A percentile compares a stretch with the other conserved stretches of the same genome.
These are phyloP conservation scores for Gonioctena quinquepunctata DNA, from an alignment of 1,140 invertebrate genomes.

Conservation along the genomic window DNA sequence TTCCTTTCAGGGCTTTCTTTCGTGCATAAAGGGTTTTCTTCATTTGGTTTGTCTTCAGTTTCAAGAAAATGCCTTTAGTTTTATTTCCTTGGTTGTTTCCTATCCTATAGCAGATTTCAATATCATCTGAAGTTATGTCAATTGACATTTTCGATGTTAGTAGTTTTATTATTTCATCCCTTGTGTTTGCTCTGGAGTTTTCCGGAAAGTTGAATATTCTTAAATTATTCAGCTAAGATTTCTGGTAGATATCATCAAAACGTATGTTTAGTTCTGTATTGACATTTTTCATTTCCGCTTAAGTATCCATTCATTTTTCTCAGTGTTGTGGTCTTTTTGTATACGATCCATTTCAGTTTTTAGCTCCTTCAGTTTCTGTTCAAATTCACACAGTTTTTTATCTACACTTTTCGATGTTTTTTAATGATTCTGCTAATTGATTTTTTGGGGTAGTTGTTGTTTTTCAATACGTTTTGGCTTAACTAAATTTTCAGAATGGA, in stretches of 20 bases:
- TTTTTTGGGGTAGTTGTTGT: too few species aligned
- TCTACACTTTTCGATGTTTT: too few species aligned
- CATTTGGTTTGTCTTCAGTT: neutral
- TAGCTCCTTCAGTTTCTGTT: neutral
- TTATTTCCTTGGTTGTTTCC: neutral
- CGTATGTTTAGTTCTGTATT: neutral
- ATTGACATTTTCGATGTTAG: neutral
- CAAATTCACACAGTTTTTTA: too few species aligned
- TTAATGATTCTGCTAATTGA: too few species aligned
- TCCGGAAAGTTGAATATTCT: neutral
- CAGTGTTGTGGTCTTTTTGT: neutral
- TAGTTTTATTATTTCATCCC: neutral
- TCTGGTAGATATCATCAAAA: neutral
- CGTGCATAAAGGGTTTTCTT: neutral
- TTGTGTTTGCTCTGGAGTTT: too few species aligned
- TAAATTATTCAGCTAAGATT: neutral
- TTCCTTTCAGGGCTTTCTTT: neutral
- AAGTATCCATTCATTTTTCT: neutral
- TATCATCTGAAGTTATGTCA: neutral
- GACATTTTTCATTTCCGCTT: neutral
- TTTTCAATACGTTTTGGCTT: too few species aligned
- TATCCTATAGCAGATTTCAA: neutral
- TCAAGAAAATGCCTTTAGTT: neutral
- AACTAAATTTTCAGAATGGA: too few species aligned
- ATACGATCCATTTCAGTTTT: too few species aligned